Evolutionary conservation across 2,113 vertebrate species (phyloP), one percentile per base, ranked within the genome.

Genomic region (Syngnathus floridae): DNA sequence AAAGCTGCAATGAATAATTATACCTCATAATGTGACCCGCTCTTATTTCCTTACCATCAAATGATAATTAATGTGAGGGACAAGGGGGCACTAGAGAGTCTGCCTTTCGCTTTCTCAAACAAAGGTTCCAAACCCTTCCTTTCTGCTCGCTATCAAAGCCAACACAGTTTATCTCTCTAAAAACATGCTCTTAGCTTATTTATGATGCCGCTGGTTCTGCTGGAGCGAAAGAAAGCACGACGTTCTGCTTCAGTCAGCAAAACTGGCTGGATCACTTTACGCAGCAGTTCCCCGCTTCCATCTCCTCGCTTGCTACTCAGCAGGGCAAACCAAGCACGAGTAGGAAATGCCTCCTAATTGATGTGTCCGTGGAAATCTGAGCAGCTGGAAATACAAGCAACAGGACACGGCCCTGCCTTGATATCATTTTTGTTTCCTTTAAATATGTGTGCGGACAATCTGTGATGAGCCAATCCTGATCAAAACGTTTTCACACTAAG

Each of bases 401-500:
- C 64, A 43, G 67, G 66, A 85, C 78, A 66, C 51, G 40, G 40
- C 69, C 74, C 70, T 60, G 64, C 84, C 72, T 71, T 71, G 69
- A 88, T 89, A 84, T 74, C 64, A 61, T 76, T 87, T 85, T 82
- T 11, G 62, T 64, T 48, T 48, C 22, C 17, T 35, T 9, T 26
- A 54, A 64, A 49, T 13, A n/a, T 69, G 51, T 56, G 72, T 48
- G 65, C 71, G 78, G 70, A 70, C 4, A 81, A 83, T 75, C 80
- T 81, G 72, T 73, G 83, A 89, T 87, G 84, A 87, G 83, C 77
- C 70, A 73, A 64, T 81, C 74, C 66, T 81, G 84, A 89, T 87
- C 65, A 88, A 91, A 90, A 84, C 84, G 84, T 82, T 88, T 84
- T 84, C 40, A 79, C 80, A 86, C 84, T 82, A 84, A 90, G 87